Evolutionary conservation across 2,113 vertebrate species (phyloP), one percentile per base, ranked within the genome.

Genomic region (Orthochromis indermauri): DNA sequence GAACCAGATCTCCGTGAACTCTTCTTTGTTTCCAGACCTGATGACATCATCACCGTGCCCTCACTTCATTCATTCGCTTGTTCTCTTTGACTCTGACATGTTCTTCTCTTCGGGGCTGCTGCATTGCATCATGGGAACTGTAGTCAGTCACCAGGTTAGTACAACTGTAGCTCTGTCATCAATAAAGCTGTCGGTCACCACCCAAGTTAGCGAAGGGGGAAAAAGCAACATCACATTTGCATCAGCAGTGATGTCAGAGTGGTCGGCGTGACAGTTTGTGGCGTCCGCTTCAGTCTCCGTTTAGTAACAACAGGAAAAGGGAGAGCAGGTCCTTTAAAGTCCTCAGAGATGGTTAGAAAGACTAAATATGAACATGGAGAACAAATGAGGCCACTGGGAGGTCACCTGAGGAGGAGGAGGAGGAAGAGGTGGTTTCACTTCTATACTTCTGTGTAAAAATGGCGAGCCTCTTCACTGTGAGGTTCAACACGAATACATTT

Each of bases 121-220:
- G 40, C 3, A 21, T 79, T 89, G 89, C 92, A 90, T 91, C 4
- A 1, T 92, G 90, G 89, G 86, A 76, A 84, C 73, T 89, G 82
- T 35, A 63, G 89, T 89, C 86, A 83, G 80, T 31, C 82, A 14
- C 82, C 47, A 7, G 76, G 91, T 94, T 91, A 92, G 89, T 90
- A 89, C 51, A 85, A 21, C 71, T 86, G 87, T 33, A 82, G 83
- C 84, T 87, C 86, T 86, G 82, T 86, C 63, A 37, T 86, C 83
- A 81, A 82, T 55, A 17, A 35, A 45, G 81, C 42, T 7, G 35
- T 13, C 3, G 47, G 84, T 90, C 76, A 40, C 83, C 71, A 35
- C 19, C 87, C 31, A 51, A 83, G 80, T 91, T 90, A 90, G 85
- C 61, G 21, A 68, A 82, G 66, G 31, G 80, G 63, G 2, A 24